Percentiles rank a stretch among this genome's conserved stretches.
Evolutionary conservation across 1,140 invertebrate genomes (phyloP).

Genomic region (Scaptomyza pallida): DNA sequence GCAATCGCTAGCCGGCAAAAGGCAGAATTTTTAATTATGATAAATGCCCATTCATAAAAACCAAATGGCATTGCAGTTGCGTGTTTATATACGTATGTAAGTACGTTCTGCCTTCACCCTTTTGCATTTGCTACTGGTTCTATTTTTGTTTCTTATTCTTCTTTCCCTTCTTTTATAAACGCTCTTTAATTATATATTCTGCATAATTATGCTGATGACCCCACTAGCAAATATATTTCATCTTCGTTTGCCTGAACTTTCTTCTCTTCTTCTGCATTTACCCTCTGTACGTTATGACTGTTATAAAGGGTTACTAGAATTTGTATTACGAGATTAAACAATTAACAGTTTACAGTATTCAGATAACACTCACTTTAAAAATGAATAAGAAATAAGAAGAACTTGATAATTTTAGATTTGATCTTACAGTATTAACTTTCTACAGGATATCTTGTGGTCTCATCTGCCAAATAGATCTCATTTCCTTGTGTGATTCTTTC

Average conservation of each 20-base stretch:
- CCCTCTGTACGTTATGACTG: too few relatives aligned
- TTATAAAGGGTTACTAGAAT: too few relatives aligned
- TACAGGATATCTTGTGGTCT: neutral
- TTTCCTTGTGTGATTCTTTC: neutral
- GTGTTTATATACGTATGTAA: conserved; percentile 58
- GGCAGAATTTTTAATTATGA: conserved; percentile 79
- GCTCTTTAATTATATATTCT: conserved; percentile 40
- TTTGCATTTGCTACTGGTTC: neutral
- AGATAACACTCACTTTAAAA: too few relatives aligned
- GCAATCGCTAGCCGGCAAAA: conserved; percentile 21
- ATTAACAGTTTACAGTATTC: too few relatives aligned
- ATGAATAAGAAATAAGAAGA: too few relatives aligned
- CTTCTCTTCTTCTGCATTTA: neutral
- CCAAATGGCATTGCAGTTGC: conserved; percentile 70
- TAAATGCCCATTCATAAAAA: conserved; percentile 81
- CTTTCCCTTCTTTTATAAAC: neutral
- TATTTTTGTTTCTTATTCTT: neutral
- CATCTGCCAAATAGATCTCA: neutral
- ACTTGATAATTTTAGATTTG: too few relatives aligned
- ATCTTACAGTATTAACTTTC: too few relatives aligned
- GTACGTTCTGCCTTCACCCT: conserved; percentile 11
- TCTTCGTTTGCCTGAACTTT: neutral
- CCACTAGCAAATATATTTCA: conserved; percentile 37
- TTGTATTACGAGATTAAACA: too few relatives aligned
- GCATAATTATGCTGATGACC: conserved; percentile 69